These are phyloP conservation scores for Nicator chloris DNA, from an alignment of 2,113 vertebrate species.

Conservation along the genomic window DNA sequence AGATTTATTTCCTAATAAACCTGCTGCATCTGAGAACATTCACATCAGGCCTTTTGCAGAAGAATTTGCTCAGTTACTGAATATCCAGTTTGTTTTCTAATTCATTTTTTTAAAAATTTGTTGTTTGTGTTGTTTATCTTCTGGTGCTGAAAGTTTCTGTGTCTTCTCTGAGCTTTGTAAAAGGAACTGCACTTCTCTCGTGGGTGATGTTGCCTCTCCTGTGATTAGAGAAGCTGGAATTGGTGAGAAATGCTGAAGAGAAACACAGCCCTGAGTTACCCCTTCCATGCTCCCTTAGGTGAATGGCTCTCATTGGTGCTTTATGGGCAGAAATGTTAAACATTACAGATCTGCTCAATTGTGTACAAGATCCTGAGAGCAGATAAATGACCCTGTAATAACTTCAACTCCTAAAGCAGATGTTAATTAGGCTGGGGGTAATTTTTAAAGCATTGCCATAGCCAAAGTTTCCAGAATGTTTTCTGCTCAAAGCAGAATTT, in stretches of 20 bases:
- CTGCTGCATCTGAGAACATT: accelerated
- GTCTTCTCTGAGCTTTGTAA: not conserved
- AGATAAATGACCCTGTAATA: slow-evolving; percentile 43
- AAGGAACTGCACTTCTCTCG: not conserved
- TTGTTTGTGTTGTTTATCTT: not conserved
- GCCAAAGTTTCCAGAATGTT: not conserved
- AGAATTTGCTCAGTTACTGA: not conserved
- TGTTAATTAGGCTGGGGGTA: slow-evolving; percentile 42
- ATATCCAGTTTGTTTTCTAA: not conserved
- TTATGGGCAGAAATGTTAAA: slow-evolving; percentile 29
- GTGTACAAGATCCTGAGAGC: not conserved
- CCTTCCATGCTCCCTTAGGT: not conserved
- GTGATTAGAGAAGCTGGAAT: not conserved
- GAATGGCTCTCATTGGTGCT: not conserved
- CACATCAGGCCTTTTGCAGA: not conserved
- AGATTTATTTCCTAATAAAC: not conserved
- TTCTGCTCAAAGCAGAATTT: not conserved
- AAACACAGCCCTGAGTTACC: not conserved
- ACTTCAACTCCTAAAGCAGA: not conserved
- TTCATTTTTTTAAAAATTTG: not conserved
- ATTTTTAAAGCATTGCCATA: not conserved
- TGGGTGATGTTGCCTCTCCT: not conserved
- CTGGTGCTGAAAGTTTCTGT: not conserved
- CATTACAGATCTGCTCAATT: slow-evolving; percentile 28
- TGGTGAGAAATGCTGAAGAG: not conserved